Evolutionary conservation across 2,797 vertebrate species (phyloP).

Genomic region (Macropodus opercularis): DNA sequence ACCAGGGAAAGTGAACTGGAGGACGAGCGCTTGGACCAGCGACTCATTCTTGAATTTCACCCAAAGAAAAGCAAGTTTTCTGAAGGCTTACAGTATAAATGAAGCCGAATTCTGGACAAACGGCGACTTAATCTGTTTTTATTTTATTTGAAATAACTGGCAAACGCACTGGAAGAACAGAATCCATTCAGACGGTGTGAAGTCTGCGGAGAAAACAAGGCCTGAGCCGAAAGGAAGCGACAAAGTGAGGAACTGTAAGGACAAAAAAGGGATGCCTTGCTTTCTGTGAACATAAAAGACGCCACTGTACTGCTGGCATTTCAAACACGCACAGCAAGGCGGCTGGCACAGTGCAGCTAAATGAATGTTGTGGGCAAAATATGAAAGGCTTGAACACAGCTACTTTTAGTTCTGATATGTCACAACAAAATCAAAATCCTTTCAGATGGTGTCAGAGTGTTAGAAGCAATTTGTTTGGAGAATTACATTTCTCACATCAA

Average conservation of each 20-base stretch:
- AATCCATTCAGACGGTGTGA: background rate
- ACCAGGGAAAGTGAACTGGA: too few species aligned
- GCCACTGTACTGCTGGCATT: conserved; percentile 15
- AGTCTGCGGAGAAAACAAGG: background rate
- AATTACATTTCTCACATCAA: conserved; percentile 26
- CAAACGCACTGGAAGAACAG: background rate
- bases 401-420: conserved; percentile 16
- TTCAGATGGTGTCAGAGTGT: conserved; percentile 40
- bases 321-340: conserved; percentile 33
- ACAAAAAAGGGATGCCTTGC: conserved; percentile 20
- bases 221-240: background rate
- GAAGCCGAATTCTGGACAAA: too few species aligned
- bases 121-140: too few species aligned
- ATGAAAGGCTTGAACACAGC: conserved; percentile 27
- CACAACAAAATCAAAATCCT: conserved; percentile 32
- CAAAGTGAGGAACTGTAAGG: conserved; percentile 1
- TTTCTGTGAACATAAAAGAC: conserved; percentile 34
- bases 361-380: conserved; percentile 39
- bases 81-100: too few species aligned
- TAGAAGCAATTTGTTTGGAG: conserved; percentile 25
- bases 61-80: too few species aligned
- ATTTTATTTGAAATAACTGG: background rate
- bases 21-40: too few species aligned
- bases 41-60: too few species aligned
- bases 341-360: conserved; percentile 28